These are phyloP conservation scores for Rotaria macrura DNA, from an alignment of 2,888 invertebrate species.

Conservation along the genomic window DNA sequence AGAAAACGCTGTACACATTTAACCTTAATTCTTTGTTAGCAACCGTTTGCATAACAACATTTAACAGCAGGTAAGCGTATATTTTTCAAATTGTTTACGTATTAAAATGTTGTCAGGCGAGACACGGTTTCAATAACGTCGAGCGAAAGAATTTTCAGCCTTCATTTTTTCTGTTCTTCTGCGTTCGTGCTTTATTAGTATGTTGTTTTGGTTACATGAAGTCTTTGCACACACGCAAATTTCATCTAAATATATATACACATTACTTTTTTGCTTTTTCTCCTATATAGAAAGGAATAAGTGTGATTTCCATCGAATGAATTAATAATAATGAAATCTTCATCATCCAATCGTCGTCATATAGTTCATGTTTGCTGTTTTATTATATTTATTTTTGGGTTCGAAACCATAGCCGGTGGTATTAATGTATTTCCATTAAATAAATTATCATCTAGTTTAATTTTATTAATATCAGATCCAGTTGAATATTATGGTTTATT, in stretches of 20 bases:
- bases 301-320: neutral
- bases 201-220: neutral
- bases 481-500: conserved; percentile 29
- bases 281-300: neutral
- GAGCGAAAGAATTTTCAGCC: neutral
- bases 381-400: conserved; percentile 20
- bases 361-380: conserved; percentile 28
- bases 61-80: neutral
- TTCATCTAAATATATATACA: neutral
- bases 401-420: conserved; percentile 23
- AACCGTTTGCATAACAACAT: neutral
- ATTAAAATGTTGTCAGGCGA: neutral
- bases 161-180: too few species aligned
- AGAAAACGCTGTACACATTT: neutral
- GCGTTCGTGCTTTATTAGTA: neutral
- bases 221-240: neutral
- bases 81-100: neutral
- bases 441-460: neutral
- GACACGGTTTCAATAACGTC: neutral
- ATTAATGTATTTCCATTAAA: neutral
- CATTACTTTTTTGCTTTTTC: neutral
- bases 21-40: neutral
- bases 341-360: conserved; percentile 27
- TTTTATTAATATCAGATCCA: conserved; percentile 17
- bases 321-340: neutral